These are phyloP conservation scores for Nomada fucata DNA, from an alignment of 2,888 invertebrate genomes.

Conservation along the genomic window DNA sequence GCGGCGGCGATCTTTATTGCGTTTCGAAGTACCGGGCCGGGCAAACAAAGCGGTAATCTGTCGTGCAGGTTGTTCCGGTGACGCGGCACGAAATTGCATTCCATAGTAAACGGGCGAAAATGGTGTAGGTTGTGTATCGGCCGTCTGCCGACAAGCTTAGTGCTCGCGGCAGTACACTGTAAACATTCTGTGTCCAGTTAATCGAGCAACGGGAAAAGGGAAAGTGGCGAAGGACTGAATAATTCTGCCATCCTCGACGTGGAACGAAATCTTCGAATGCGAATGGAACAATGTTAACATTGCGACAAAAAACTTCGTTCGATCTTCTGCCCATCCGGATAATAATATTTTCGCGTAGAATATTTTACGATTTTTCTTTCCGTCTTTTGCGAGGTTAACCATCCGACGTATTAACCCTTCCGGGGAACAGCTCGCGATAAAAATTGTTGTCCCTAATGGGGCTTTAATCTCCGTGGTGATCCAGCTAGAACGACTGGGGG, in stretches of 20 bases:
- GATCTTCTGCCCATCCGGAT: too few species aligned
- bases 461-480: not conserved
- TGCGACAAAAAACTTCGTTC: too few species aligned
- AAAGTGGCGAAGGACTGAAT: slow-evolving; percentile 5
- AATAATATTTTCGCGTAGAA: slow-evolving; percentile 6
- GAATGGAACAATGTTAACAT: not conserved
- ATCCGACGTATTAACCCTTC: not conserved
- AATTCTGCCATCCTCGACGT: slow-evolving; percentile 31
- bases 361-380: not conserved
- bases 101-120: slow-evolving; percentile 74
- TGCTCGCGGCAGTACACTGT: slow-evolving; percentile 36
- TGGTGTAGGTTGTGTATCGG: slow-evolving; percentile 44
- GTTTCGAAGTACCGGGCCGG: slow-evolving; percentile 71
- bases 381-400: not conserved
- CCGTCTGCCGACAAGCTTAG: slow-evolving; percentile 11
- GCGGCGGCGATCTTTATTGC: slow-evolving; percentile 70
- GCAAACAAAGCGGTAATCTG: slow-evolving; percentile 75
- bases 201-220: slow-evolving; percentile 16
- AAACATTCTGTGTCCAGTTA: slow-evolving; percentile 47
- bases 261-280: not conserved
- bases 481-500: not conserved
- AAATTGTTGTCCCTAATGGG: slow-evolving; percentile 3
- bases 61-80: slow-evolving; percentile 66
- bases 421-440: not conserved
- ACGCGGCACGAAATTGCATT: slow-evolving; percentile 73